Evolutionary conservation across 2,797 vertebrate genomes (phyloP).

Genomic region (Alosa sapidissima): DNA sequence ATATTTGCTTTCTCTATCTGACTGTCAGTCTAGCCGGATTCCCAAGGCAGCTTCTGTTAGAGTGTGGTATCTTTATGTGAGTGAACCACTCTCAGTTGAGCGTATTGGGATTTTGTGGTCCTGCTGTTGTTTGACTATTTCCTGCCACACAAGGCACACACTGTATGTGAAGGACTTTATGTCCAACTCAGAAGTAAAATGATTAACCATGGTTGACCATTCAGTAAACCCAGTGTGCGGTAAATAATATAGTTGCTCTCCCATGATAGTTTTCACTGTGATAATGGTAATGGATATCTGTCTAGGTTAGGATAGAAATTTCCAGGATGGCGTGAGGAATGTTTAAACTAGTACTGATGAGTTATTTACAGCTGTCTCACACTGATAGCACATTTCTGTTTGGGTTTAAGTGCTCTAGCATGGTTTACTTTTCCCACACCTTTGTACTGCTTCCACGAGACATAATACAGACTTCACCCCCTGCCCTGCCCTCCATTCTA

Average conservation of each 20-base stretch:
- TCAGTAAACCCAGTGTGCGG: background rate
- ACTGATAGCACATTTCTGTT: slow-evolving; percentile 34
- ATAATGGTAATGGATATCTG: background rate
- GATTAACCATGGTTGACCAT: slow-evolving; percentile 7
- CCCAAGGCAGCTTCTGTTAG: background rate
- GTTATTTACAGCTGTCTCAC: background rate
- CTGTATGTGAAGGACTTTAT: background rate
- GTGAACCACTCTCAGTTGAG: background rate
- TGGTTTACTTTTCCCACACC: slow-evolving; percentile 51
- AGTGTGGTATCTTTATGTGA: background rate
- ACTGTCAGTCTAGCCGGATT: background rate
- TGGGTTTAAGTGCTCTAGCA: slow-evolving; percentile 39
- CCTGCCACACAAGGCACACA: background rate
- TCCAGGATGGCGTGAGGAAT: background rate
- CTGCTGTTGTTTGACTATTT: background rate
- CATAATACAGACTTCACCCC: background rate
- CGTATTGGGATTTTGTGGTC: background rate
- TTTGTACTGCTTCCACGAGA: slow-evolving; percentile 28
- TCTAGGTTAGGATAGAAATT: background rate
- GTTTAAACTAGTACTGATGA: background rate
- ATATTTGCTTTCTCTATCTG: too few species aligned
- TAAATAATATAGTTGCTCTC: background rate
- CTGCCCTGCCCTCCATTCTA: slow-evolving; percentile 12
- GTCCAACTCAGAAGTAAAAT: background rate
- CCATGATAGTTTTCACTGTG: background rate